A percentile compares a stretch with the other conserved stretches of the same genome.
These are phyloP conservation scores for Thalassaphorura encarpata DNA, from an alignment of 1,140 invertebrate genomes.

Conservation along the genomic window DNA sequence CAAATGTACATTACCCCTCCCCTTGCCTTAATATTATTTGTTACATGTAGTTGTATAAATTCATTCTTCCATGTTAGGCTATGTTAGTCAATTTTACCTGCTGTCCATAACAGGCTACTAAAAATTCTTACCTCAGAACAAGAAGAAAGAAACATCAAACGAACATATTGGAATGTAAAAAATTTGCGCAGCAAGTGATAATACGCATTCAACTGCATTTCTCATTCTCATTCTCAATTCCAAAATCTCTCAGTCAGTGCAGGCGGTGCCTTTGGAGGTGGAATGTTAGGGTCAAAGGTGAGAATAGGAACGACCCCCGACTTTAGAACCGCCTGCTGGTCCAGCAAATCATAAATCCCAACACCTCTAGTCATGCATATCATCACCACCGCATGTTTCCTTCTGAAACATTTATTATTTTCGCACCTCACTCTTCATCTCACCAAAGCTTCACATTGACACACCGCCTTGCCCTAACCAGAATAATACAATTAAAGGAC, in stretches of 20 bases:
- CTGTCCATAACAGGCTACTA: no score
- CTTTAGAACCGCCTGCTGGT: conserved; percentile 30
- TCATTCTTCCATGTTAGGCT: not conserved
- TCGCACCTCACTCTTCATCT: conserved; percentile 23
- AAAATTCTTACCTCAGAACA: no score
- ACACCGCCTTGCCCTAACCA: no score
- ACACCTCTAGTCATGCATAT: conserved; percentile 30
- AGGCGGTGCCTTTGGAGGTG: conserved; percentile 28
- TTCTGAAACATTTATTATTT: conserved; percentile 27
- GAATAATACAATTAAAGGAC: no score
- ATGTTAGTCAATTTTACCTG: not conserved
- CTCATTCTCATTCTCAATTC: no score
- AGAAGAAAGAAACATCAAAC: not conserved
- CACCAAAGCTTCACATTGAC: no score
- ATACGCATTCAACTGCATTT: no score
- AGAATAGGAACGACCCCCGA: conserved; percentile 28
- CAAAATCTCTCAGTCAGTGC: not conserved
- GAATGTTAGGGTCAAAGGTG: conserved; percentile 30
- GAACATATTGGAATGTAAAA: conserved; percentile 24
- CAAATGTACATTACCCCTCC: not conserved
- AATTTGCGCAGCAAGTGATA: no score
- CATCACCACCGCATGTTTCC: conserved; percentile 29
- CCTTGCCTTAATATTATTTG: not conserved
- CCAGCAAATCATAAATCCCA: conserved; percentile 31
- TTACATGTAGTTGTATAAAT: not conserved